phyloP scores from a whole-genome alignment of 1,140 invertebrate species.

The Drosophila bocqueti region DNA sequence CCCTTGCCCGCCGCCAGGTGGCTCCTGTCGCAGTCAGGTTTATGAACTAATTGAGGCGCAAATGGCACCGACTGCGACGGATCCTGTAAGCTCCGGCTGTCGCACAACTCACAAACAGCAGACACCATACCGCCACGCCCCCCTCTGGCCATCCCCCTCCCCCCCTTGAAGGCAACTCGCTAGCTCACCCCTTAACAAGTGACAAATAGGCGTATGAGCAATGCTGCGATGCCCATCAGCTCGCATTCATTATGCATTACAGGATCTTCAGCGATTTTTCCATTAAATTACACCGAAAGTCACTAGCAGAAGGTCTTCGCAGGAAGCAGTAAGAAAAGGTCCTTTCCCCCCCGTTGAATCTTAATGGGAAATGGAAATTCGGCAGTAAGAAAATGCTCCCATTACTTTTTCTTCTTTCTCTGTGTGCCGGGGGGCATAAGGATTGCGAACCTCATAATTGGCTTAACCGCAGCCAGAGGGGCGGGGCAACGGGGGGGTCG shows the following conservation, averaged over 20 bases:
- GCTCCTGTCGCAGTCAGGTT: constrained; percentile 46
- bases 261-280: constrained; percentile 65
- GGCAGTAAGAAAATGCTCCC: constrained; percentile 16
- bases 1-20: constrained; percentile 38
- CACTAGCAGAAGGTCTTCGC: constrained; percentile 25
- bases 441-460: constrained; percentile 45
- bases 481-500: neutral
- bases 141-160: neutral
- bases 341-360: neutral
- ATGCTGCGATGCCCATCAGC: constrained; percentile 48
- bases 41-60: constrained; percentile 59
- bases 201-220: constrained; percentile 76
- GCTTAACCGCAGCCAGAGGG: constrained; percentile 11
- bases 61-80: constrained; percentile 34
- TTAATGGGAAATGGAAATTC: constrained; percentile 54
- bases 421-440: neutral
- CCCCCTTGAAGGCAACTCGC: neutral
- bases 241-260: constrained; percentile 79
- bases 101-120: constrained; percentile 49
- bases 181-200: constrained; percentile 7
- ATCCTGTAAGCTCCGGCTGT: constrained; percentile 33
- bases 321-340: neutral
- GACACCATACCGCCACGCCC: constrained; percentile 14
- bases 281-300: constrained; percentile 78
- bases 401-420: neutral